These are phyloP conservation scores for Uria aalge DNA, from an alignment of 2,113 vertebrate species.

Conservation along the genomic window DNA sequence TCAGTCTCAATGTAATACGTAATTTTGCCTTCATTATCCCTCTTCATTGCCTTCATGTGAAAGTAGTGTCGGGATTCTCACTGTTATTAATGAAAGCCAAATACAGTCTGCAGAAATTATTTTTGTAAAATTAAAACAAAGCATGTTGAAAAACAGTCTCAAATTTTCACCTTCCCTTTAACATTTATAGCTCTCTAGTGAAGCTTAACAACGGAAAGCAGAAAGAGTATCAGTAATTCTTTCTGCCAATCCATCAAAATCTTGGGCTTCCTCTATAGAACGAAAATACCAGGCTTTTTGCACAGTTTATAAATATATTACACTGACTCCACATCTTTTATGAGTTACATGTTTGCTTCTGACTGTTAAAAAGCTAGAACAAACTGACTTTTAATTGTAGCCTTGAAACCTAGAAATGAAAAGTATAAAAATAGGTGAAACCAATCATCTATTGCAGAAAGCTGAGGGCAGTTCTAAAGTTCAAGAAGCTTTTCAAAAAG, in stretches of 20 bases:
- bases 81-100: background rate
- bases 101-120: background rate
- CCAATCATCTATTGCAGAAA: constrained; percentile 45
- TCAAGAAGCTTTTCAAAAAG: constrained; percentile 66
- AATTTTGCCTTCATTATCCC: background rate
- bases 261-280: background rate
- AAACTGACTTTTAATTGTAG: constrained; percentile 41
- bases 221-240: background rate
- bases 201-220: background rate
- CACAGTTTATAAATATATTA: background rate
- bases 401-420: constrained; percentile 13
- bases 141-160: background rate
- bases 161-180: background rate
- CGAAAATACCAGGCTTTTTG: background rate
- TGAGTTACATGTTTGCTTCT: constrained; percentile 33
- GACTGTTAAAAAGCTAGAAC: background rate
- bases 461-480: constrained; percentile 68
- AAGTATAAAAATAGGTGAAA: constrained; percentile 41
- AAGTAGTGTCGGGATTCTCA: background rate
- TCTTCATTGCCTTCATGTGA: background rate
- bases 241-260: background rate
- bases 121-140: constrained; percentile 2
- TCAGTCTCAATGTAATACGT: background rate
- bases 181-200: background rate
- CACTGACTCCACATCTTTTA: background rate